These are phyloP conservation scores for Hippocampus barbouri DNA, from an alignment of 2,113 vertebrate genomes.

Conservation along the genomic window DNA sequence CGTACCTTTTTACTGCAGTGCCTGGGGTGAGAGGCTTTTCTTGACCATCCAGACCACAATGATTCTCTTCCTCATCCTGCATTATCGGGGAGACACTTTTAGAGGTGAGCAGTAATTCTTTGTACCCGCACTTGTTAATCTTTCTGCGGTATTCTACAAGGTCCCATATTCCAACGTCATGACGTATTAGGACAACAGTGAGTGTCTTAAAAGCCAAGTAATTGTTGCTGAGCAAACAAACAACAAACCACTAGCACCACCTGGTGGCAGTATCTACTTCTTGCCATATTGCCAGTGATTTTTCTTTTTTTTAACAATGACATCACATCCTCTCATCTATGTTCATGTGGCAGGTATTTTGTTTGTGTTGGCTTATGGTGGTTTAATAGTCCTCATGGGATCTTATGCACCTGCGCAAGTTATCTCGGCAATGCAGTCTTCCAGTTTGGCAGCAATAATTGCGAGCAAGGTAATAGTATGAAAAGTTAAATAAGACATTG, in stretches of 20 bases:
- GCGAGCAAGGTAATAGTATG: slow-evolving; percentile 69
- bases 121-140: neutral
- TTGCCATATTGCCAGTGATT: neutral
- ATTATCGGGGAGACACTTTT: slow-evolving; percentile 63
- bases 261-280: slow-evolving; percentile 7
- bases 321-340: neutral
- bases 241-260: slow-evolving; percentile 3
- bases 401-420: slow-evolving; percentile 55
- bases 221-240: neutral
- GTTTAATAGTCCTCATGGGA: slow-evolving; percentile 61
- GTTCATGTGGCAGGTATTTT: slow-evolving; percentile 47
- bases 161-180: neutral
- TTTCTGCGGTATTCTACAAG: neutral
- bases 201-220: no score
- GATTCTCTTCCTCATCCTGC: slow-evolving; percentile 75
- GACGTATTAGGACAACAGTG: neutral
- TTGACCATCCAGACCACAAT: slow-evolving; percentile 68
- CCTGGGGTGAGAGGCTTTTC: slow-evolving; percentile 82
- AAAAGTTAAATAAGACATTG: neutral
- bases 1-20: slow-evolving; percentile 56
- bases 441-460: slow-evolving; percentile 67
- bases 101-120: slow-evolving; percentile 61
- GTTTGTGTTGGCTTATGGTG: slow-evolving; percentile 51
- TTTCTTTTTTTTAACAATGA: neutral
- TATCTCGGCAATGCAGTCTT: slow-evolving; percentile 65